phyloP scores from a whole-genome alignment of 2,888 invertebrate species.

The Sclerodermus sp. region DNA sequence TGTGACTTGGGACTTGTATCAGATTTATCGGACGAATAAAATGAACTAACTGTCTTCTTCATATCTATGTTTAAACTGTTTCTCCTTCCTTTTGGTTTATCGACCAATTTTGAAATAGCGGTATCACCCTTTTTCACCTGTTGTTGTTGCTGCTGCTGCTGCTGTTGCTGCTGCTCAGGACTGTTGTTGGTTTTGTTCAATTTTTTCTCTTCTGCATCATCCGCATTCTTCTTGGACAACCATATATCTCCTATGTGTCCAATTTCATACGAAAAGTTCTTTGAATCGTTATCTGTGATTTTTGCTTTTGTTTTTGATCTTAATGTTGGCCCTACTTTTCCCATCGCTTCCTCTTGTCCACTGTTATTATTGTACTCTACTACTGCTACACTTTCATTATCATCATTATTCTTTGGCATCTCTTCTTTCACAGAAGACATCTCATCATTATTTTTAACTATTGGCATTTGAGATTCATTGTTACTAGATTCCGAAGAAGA shows the following conservation, averaged over 20 bases:
- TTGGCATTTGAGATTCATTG: constrained; percentile 27
- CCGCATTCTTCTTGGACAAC: constrained; percentile 15
- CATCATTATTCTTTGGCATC: constrained; percentile 25
- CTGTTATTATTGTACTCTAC: constrained; percentile 51
- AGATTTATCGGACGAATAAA: constrained; percentile 40
- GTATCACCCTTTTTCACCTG: constrained; percentile 40
- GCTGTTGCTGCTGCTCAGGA: too few species aligned
- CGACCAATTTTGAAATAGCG: constrained; percentile 36
- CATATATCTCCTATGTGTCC: constrained; percentile 25
- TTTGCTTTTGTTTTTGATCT: constrained; percentile 53
- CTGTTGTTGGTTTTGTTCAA: constrained; percentile 24
- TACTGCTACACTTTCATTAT: constrained; percentile 30
- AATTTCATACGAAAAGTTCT: constrained; percentile 27
- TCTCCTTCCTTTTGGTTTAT: constrained; percentile 43
- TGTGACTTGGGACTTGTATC: constrained; percentile 43
- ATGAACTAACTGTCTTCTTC: constrained; percentile 46
- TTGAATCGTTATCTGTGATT: constrained; percentile 34
- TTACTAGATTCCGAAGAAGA: constrained; percentile 39
- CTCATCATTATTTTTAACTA: constrained; percentile 29
- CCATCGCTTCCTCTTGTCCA: constrained; percentile 39
- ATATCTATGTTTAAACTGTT: constrained; percentile 50
- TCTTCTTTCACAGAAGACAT: constrained; percentile 26
- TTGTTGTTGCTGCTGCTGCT: too few species aligned
- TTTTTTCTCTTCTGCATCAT: constrained; percentile 21
- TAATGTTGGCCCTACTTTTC: constrained; percentile 46